Evolutionary conservation across 2,888 invertebrate species (phyloP).

Genomic region (Chrysolina oricalcia): DNA sequence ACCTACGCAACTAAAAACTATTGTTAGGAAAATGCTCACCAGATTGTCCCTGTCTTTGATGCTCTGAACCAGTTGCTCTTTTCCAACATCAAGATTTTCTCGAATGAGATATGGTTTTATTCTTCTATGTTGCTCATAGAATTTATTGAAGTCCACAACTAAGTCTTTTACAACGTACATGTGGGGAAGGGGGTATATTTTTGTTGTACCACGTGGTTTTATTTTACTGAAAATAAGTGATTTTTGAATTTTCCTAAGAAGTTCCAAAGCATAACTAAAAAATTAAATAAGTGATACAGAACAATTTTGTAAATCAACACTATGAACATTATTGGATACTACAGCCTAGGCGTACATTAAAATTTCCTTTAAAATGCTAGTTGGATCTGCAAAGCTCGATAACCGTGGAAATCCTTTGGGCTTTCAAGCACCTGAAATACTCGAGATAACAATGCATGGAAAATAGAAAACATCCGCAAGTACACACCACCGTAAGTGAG

Average conservation of each 20-base stretch:
- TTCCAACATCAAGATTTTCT: slow-evolving; percentile 62
- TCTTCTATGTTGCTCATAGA: slow-evolving; percentile 75
- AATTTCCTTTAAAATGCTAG: no score
- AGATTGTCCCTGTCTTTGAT: slow-evolving; percentile 78
- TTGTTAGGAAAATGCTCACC: slow-evolving; percentile 47
- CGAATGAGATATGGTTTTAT: slow-evolving; percentile 83
- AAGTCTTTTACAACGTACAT: slow-evolving; percentile 86
- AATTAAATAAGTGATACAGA: no score
- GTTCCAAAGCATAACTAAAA: no score
- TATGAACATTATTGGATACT: no score
- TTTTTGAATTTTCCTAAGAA: no score
- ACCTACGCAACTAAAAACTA: neutral
- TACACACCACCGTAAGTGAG: no score
- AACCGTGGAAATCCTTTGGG: no score
- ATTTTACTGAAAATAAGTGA: slow-evolving; percentile 53
- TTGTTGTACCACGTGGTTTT: slow-evolving; percentile 52
- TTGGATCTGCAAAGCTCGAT: no score
- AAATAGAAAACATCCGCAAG: neutral
- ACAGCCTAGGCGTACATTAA: no score
- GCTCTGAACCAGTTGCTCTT: slow-evolving; percentile 79
- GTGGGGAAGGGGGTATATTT: slow-evolving; percentile 84
- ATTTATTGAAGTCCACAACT: slow-evolving; percentile 78
- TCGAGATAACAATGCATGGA: neutral
- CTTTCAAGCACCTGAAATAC: no score
- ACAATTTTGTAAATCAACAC: no score